These are phyloP conservation scores for Montipora capricornis DNA, from an alignment of 64 coral and sea anemone genomes.

Conservation along the genomic window DNA sequence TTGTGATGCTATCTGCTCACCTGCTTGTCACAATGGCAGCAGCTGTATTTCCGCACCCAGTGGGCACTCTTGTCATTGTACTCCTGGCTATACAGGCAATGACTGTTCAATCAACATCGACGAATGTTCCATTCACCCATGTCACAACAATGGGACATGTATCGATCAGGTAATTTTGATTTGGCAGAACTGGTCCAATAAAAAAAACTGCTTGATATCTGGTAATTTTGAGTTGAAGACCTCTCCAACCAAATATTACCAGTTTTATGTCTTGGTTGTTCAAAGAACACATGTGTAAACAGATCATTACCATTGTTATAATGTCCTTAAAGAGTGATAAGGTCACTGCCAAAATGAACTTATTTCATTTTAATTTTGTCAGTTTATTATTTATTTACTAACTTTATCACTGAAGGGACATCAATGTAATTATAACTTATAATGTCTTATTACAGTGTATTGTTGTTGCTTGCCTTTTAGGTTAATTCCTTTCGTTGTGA, in stretches of 20 bases:
- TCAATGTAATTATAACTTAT: no score
- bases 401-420: no score
- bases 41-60: conserved; percentile 38
- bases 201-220: no score
- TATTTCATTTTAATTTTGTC: no score
- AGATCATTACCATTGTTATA: no score
- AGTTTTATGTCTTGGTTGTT: no score
- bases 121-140: conserved; percentile 70
- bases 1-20: conserved; percentile 16
- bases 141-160: conserved; percentile 88
- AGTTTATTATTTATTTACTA: background rate
- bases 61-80: conserved; percentile 61
- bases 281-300: no score
- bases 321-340: no score
- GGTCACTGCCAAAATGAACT: no score
- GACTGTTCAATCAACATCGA: conserved; percentile 76
- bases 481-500: conserved; percentile 84
- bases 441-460: no score
- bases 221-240: no score
- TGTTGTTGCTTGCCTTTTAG: conserved; percentile 45
- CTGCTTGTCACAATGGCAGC: conserved; percentile 73
- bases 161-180: conserved; percentile 61
- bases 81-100: conserved; percentile 62
- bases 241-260: no score
- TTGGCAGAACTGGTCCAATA: background rate